Percentiles rank a stretch among this genome's conserved stretches.
Conservation (phyloP, 2,888 invertebrate genomes). For the Chrysolina americana region DNA sequence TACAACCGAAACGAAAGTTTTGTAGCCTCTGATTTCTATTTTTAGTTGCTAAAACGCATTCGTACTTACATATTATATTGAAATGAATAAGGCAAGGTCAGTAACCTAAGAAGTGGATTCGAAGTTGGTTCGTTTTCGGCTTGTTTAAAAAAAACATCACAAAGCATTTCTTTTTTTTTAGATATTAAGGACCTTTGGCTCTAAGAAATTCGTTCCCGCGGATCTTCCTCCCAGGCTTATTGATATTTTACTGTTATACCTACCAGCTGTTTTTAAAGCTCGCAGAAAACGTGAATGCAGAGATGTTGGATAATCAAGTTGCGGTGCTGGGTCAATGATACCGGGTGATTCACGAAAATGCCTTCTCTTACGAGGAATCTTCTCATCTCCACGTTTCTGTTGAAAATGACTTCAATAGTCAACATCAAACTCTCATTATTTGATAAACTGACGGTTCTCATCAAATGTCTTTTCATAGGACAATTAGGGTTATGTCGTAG, state of each 20-base stretch:
- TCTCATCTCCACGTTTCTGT: too few relatives aligned
- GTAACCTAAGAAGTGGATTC: slow-evolving; percentile 37
- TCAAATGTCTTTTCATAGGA: too few relatives aligned
- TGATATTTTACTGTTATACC: slow-evolving; percentile 12
- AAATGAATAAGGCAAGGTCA: slow-evolving; percentile 39
- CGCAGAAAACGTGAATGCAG: not conserved
- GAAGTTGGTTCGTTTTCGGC: slow-evolving; percentile 25
- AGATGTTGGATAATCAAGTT: not conserved
- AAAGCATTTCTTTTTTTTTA: not conserved
- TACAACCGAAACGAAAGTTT: slow-evolving; percentile 17
- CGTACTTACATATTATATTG: slow-evolving; percentile 26
- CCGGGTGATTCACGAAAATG: not conserved
- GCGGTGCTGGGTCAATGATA: not conserved
- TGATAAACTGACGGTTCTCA: too few relatives aligned
- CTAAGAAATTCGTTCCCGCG: slow-evolving; percentile 1
- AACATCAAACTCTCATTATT: too few relatives aligned
- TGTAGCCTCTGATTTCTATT: slow-evolving; percentile 28
- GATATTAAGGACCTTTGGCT: not conserved
- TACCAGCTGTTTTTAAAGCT: slow-evolving; percentile 1
- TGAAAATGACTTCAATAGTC: too few relatives aligned
- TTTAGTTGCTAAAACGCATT: slow-evolving; percentile 35
- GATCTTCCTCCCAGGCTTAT: not conserved
- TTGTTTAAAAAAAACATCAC: slow-evolving; percentile 17
- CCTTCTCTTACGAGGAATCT: too few relatives aligned
- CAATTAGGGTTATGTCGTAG: too few relatives aligned